phyloP scores from a whole-genome alignment of 1,140 invertebrate genomes.

The Arion vulgaris region DNA sequence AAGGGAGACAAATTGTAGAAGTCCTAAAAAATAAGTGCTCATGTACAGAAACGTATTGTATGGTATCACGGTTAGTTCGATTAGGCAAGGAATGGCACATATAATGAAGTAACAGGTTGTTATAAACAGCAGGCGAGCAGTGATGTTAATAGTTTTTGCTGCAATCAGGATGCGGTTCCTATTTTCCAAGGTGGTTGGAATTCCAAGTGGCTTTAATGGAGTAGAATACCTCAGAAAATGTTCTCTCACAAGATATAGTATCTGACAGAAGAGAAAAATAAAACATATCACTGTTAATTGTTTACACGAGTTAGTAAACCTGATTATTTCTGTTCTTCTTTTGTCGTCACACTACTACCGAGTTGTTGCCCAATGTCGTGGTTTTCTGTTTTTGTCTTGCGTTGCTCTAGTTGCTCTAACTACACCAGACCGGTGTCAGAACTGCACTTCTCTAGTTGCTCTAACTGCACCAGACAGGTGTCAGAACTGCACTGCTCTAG shows the following conservation, averaged over 20 bases:
- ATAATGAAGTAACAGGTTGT: not conserved
- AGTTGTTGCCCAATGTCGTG: no score
- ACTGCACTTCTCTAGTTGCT: no score
- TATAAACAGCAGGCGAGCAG: not conserved
- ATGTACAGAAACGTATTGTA: not conserved
- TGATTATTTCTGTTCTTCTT: no score
- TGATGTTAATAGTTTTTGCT: not conserved
- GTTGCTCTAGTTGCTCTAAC: no score
- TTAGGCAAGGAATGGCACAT: not conserved
- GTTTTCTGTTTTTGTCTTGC: no score
- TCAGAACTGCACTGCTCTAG: no score
- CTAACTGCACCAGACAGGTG: no score
- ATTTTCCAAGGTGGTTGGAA: not conserved
- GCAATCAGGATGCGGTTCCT: not conserved
- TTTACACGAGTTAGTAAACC: no score
- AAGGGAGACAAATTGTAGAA: not conserved
- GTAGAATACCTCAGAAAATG: not conserved
- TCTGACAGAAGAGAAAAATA: not conserved
- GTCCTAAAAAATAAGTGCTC: not conserved
- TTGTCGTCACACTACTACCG: no score
- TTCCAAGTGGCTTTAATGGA: not conserved
- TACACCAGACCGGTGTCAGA: no score
- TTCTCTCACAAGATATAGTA: not conserved
- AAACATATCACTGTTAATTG: no score
- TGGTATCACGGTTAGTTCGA: not conserved